Evolutionary conservation across 2,797 vertebrate genomes (phyloP).

Genomic region (Enteromius afrohamiltoni): DNA sequence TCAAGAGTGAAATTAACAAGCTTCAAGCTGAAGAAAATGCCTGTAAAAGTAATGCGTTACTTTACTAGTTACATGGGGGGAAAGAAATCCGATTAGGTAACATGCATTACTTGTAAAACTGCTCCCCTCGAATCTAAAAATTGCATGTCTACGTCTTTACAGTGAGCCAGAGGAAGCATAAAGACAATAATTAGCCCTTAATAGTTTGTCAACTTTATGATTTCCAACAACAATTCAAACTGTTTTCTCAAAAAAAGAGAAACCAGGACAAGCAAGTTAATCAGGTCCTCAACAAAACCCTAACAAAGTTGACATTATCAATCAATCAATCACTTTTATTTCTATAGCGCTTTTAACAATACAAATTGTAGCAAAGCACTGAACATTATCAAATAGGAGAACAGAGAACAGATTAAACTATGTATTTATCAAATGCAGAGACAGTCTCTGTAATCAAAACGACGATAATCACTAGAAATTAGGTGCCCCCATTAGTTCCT

Average conservation of each 20-base stretch:
- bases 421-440: too few relatives aligned
- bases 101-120: neutral
- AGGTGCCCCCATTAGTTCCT: neutral
- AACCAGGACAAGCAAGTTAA: neutral
- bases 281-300: neutral
- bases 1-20: neutral
- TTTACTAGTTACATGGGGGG: neutral
- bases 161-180: neutral
- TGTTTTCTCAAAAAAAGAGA: neutral
- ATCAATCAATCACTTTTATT: too few relatives aligned
- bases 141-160: neutral
- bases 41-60: neutral
- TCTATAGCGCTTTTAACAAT: too few relatives aligned
- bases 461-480: too few relatives aligned
- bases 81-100: neutral
- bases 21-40: neutral
- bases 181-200: neutral
- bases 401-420: too few relatives aligned
- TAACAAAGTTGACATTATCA: neutral
- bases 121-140: neutral
- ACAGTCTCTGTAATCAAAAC: too few relatives aligned
- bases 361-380: too few relatives aligned
- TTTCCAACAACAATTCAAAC: neutral
- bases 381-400: too few relatives aligned
- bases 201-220: neutral